Evolutionary conservation across 2,888 invertebrate species (phyloP), one percentile per base, ranked within the genome.

Genomic region (Chrysodeixis includens): DNA sequence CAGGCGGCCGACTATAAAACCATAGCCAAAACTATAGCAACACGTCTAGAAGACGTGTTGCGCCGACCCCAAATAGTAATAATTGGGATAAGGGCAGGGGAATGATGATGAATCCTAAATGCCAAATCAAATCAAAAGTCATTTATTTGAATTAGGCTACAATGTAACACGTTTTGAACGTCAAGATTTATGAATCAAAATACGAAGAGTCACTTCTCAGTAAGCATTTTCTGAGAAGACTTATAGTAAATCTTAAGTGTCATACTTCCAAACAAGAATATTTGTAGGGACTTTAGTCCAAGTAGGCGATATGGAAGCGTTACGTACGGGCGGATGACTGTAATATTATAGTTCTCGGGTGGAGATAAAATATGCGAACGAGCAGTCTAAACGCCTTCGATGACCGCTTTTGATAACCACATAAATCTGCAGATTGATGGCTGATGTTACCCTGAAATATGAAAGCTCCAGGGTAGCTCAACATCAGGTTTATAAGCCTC

Each of bases 351-450:
- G 51, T 59, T 40, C 61, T 58, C 59, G 10, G 59, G 68, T 32
- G 49, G 32, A 53, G 52, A 49, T 62, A 55, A 71, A 71, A 60
- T 57, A 52, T 62, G 61, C 18, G 53, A 74, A 75, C 64, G 60
- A 62, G 53, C 57, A 46, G 71, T 75, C 76, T 68, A 75, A 60
- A 67, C 74, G 16, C 22, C 4, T 20, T 35, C 32, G 62, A 70
- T 74, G 58, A 56, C 58, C 70, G 53, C 57, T 32, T n/a, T 12
- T 10, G 74, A 70, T 74, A 62, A 54, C 9, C 30, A 49, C 30
- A 57, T 53, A 32, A 56, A 60, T 57, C 18, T 60, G 26, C 16
- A 30, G 54, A 49, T 18, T 20, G 46, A 20, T 20, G 10, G 18
- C 18, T 20, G 18, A 49, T 8, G 8, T 16, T 8, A 9, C 46